A percentile compares a stretch with the other conserved stretches of the same genome.
These are phyloP conservation scores for Phenacoccus solenopsis DNA, from an alignment of 1,140 invertebrate genomes.

Conservation along the genomic window DNA sequence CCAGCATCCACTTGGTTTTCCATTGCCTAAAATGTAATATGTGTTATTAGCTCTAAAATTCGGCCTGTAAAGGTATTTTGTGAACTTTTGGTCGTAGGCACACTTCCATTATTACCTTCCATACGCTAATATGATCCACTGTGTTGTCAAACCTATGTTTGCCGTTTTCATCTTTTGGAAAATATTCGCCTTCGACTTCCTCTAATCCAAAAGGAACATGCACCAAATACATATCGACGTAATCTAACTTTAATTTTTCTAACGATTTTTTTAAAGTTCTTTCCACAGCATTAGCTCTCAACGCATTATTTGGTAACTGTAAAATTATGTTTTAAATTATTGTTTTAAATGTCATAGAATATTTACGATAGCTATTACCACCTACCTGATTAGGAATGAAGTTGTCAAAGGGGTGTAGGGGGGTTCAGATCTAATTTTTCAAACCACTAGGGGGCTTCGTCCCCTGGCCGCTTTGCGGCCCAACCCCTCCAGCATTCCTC, in stretches of 20 bases:
- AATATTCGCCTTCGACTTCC: conserved; percentile 31
- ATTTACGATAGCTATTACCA: no score
- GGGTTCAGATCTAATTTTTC: no score
- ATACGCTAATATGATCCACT: conserved; percentile 25
- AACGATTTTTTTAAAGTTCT: conserved; percentile 59
- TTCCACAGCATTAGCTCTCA: conserved; percentile 53
- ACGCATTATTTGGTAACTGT: conserved; percentile 37
- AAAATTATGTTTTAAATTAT: no score
- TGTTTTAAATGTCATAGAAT: no score
- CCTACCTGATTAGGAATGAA: no score
- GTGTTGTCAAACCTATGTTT: conserved; percentile 25
- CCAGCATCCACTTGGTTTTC: conserved; percentile 29
- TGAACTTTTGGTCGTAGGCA: background rate
- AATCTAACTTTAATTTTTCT: conserved; percentile 55
- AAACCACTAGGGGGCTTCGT: no score
- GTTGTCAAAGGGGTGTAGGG: no score
- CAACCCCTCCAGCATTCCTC: no score
- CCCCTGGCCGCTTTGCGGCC: no score
- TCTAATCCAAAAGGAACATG: conserved; percentile 66
- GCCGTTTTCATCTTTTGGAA: conserved; percentile 29
- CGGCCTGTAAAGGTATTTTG: background rate
- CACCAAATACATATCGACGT: conserved; percentile 73
- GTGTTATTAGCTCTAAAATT: background rate
- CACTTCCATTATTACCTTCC: conserved; percentile 26
- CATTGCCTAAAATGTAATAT: conserved; percentile 26